Percentiles rank a stretch among this genome's conserved stretches.
phyloP scores from a whole-genome alignment of 2,888 invertebrate species.

The Mimas tiliae region DNA sequence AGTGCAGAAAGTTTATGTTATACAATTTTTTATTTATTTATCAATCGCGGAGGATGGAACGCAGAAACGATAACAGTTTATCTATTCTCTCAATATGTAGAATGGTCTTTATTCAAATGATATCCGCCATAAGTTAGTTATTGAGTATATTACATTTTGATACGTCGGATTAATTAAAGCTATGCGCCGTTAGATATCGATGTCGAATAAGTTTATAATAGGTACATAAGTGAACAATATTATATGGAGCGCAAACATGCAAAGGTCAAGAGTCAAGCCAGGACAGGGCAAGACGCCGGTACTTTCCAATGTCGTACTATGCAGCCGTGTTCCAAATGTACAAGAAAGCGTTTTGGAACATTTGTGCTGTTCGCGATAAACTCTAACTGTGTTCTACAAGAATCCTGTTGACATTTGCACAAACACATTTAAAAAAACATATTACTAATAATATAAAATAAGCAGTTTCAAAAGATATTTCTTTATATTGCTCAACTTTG shows the following conservation, averaged over 20 bases:
- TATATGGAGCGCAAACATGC: constrained; percentile 48
- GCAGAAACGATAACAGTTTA: not conserved
- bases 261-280: constrained; percentile 62
- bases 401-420: not conserved
- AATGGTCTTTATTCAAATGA: not conserved
- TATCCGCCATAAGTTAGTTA: not conserved
- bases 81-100: not conserved
- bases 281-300: constrained; percentile 62
- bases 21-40: too few relatives aligned
- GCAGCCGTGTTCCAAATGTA: constrained; percentile 81
- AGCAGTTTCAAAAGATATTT: not conserved
- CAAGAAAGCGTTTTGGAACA: constrained; percentile 31
- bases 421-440: not conserved
- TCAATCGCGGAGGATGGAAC: not conserved
- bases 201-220: constrained; percentile 7
- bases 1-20: too few relatives aligned
- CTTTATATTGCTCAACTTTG: too few relatives aligned
- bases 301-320: constrained; percentile 63
- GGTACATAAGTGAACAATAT: constrained; percentile 20
- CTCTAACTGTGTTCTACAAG: constrained; percentile 50
- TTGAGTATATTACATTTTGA: not conserved
- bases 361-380: constrained; percentile 42
- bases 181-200: not conserved
- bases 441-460: not conserved
- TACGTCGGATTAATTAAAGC: not conserved